Conservation (phyloP, 2,888 invertebrate genomes). For the Eumacrocentrus americanus region DNA sequence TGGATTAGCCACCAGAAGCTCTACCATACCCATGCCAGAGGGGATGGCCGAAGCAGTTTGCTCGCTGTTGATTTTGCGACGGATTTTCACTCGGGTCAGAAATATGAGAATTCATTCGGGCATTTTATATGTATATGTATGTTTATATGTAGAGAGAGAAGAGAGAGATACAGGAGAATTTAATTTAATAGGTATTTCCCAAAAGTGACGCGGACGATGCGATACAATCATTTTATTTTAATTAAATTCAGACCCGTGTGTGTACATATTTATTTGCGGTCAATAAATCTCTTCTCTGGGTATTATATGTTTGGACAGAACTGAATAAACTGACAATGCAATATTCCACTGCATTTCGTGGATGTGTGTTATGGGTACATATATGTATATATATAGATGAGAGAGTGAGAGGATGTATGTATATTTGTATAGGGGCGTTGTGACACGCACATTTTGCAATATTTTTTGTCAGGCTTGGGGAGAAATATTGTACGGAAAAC, state of each 20-base stretch:
- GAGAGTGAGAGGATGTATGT: not conserved
- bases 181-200: not conserved
- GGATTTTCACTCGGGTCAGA: not conserved
- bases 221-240: not conserved
- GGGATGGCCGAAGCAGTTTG: not conserved
- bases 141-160: not conserved
- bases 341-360: not conserved
- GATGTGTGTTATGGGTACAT: not conserved
- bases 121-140: not conserved
- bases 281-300: not conserved
- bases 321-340: slow-evolving; percentile 17
- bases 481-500: slow-evolving; percentile 25
- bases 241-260: not conserved
- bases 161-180: not conserved
- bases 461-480: slow-evolving; percentile 3
- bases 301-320: slow-evolving; percentile 3
- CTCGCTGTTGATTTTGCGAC: slow-evolving; percentile 13
- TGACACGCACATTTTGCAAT: slow-evolving; percentile 12
- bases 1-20: not conserved
- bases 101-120: slow-evolving; percentile 4
- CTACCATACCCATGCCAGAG: not conserved
- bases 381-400: not conserved
- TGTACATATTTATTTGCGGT: not conserved
- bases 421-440: slow-evolving; percentile 4
- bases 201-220: too few relatives aligned